Base-by-base conservation (phyloP, 2,888 invertebrate species). In the Coremacera marginata region DNA sequence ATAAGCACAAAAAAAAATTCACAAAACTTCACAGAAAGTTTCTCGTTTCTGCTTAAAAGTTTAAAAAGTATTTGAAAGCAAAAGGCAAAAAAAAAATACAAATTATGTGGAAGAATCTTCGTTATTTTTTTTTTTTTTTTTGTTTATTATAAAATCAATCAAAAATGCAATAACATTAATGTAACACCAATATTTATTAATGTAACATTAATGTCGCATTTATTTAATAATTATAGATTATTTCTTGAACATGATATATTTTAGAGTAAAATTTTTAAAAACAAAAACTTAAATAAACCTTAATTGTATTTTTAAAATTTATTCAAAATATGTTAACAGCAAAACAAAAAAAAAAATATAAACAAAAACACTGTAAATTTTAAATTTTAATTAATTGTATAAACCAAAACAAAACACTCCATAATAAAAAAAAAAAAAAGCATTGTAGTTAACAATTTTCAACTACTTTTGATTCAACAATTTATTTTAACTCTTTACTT, bases 191-290 rank as follows among this genome's bases (percentile, higher is more conserved):
- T 63, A 31, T 7, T 11, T 31, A 11, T 11, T 34, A 63, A 34
- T n/a, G n/a, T 34, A 31, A 8, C 16, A 5, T 11, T 51, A 27
- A 65, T n/a, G n/a, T n/a, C n/a, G n/a, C 63, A 62, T 52, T 49
- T 9, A 63, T 60, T 49, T 19, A 68, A 71, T 70, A 65, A n/a
- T 62, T 73, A 68, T 34, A 49, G 70, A 68, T 70, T 77, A 75
- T 76, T 73, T 74, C 52, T 51, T 51, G 68, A 51, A 25, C 51
- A 51, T 51, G 68, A 68, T 22, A 68, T 51, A 68, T 68, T 68
- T 51, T 51, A 37, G 49, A 49, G 44, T 22, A 49, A 11, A 37
- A 67, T 63, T 31, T 27, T 62, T 62, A 25, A 25, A 27, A 60
- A 22, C 19, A 27, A 60, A 60, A 22, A 22, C 7, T 22, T 19